Conservation (phyloP, 92 coral and sea anemone species). For the Phymanthus crucifer region DNA sequence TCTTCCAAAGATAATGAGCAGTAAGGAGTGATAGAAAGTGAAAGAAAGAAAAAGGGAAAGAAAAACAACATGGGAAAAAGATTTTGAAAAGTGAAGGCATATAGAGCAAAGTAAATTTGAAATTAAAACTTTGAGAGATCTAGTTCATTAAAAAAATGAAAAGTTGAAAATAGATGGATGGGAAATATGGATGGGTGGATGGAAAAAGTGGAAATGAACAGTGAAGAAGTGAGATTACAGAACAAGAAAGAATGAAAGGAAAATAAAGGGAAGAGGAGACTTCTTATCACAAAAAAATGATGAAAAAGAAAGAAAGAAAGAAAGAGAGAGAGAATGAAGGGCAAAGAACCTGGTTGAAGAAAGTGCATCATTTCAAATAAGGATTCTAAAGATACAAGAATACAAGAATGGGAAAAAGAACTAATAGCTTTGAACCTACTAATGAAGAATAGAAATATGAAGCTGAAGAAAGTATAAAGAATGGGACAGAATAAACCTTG, state of each 20-base stretch:
- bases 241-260: background rate
- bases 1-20: background rate
- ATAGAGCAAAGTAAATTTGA: background rate
- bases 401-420: too few species aligned
- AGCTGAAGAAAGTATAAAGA: background rate
- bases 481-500: constrained; percentile 23
- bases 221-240: background rate
- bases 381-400: too few species aligned
- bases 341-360: too few species aligned
- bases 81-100: background rate
- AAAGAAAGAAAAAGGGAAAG: background rate
- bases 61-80: too few species aligned
- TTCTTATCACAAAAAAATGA: too few species aligned
- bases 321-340: too few species aligned
- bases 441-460: too few species aligned
- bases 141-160: background rate
- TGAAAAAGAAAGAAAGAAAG: too few species aligned
- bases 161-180: background rate
- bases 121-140: background rate
- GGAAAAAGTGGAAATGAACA: background rate
- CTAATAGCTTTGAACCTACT: too few species aligned
- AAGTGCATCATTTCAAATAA: too few species aligned
- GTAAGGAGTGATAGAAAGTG: background rate
- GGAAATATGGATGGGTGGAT: background rate
- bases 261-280: too few species aligned